These are phyloP conservation scores for Chondrilla cf. caribensis DNA, from an alignment of 37 sponge, comb jelly and placozoan genomes.

Conservation along the genomic window DNA sequence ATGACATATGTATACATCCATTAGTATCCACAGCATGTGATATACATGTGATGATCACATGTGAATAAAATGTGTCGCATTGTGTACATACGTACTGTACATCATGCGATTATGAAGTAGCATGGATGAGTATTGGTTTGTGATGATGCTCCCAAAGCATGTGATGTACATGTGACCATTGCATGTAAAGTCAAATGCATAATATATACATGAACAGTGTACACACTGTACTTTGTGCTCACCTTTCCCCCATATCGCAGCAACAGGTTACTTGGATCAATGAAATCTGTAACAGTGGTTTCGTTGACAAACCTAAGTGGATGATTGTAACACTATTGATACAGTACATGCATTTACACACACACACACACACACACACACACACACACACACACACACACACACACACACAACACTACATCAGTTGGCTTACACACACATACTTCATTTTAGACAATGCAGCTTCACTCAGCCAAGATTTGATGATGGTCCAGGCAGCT, in stretches of 20 bases:
- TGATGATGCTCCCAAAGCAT: too few relatives aligned
- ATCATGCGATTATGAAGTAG: too few relatives aligned
- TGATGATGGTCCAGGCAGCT: slow-evolving; percentile 89
- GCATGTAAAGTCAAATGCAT: too few relatives aligned
- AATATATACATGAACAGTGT: too few relatives aligned
- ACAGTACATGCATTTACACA: not conserved
- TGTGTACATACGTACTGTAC: too few relatives aligned
- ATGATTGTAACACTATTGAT: not conserved
- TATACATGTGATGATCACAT: too few relatives aligned
- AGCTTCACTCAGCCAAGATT: slow-evolving; percentile 68
- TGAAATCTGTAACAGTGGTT: slow-evolving; percentile 44
- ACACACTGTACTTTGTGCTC: not conserved
- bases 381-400: not conserved
- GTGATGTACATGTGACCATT: too few relatives aligned
- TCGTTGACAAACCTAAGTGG: slow-evolving; percentile 68
- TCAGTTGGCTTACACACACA: too few relatives aligned
- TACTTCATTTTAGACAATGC: slow-evolving; percentile 71
- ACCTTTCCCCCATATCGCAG: slow-evolving; percentile 63
- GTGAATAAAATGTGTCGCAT: too few relatives aligned
- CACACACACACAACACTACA: not conserved
- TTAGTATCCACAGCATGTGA: too few relatives aligned
- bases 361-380: not conserved
- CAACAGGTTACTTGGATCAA: slow-evolving; percentile 59
- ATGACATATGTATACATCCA: too few relatives aligned
- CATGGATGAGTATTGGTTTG: too few relatives aligned